Evolutionary conservation across 2,113 vertebrate species (phyloP).

Genomic region (Panthera uncia): DNA sequence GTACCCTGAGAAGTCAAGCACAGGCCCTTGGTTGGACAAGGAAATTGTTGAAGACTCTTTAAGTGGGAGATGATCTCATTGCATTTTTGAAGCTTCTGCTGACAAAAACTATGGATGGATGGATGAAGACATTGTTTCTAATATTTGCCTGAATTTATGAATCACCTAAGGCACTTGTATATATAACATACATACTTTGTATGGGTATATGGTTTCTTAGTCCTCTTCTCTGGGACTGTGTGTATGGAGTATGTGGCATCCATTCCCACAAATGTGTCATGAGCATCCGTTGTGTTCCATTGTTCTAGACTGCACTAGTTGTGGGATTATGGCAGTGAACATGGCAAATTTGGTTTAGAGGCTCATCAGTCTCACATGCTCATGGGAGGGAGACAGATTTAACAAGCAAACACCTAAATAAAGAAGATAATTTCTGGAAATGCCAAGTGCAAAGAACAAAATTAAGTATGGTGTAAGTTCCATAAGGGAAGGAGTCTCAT

Average conservation of each 20-base stretch:
- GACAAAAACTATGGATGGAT: not conserved
- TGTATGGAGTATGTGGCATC: too few species aligned
- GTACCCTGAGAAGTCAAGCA: not conserved
- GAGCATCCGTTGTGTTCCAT: not conserved
- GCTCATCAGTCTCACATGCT: not conserved
- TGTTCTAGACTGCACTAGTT: not conserved
- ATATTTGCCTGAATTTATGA: not conserved
- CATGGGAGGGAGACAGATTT: not conserved
- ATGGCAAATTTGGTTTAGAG: not conserved
- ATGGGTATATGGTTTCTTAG: too few species aligned
- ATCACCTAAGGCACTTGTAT: not conserved
- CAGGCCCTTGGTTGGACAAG: too few species aligned
- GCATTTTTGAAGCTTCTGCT: not conserved
- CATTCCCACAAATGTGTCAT: not conserved
- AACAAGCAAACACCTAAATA: not conserved
- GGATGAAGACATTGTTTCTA: not conserved
- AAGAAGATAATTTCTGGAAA: not conserved
- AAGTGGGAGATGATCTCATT: not conserved
- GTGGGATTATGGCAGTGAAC: not conserved
- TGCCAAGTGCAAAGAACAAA: not conserved
- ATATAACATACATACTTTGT: rapidly evolving
- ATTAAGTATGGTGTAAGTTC: not conserved
- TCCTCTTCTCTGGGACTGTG: not conserved
- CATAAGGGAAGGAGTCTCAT: not conserved
- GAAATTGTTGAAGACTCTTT: not conserved